A percentile compares a stretch with the other conserved stretches of the same genome.
These are phyloP conservation scores for Corydoras maculifer DNA, from an alignment of 2,113 vertebrate species.

Conservation along the genomic window DNA sequence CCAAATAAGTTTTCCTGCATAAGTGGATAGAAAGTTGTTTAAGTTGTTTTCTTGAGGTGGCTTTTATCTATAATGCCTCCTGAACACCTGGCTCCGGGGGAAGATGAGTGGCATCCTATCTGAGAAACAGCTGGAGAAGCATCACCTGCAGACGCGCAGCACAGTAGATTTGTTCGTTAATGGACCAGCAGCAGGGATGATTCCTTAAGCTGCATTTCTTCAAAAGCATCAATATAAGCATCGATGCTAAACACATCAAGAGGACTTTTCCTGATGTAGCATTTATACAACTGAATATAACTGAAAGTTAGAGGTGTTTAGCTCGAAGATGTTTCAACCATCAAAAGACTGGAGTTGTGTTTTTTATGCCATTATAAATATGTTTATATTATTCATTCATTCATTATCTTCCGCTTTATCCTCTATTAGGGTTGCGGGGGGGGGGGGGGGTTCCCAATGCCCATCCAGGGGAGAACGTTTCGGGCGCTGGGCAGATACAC, in stretches of 20 bases:
- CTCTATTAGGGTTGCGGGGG: too few species aligned
- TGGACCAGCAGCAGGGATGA: constrained; percentile 36
- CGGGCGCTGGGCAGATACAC: too few species aligned
- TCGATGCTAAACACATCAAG: constrained; percentile 23
- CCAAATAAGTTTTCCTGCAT: neutral
- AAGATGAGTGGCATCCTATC: constrained; percentile 6
- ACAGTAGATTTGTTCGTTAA: constrained; percentile 49
- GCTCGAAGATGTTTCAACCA: too few species aligned
- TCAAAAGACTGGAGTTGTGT: too few species aligned
- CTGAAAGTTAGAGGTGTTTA: too few species aligned
- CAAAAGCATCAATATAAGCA: constrained; percentile 6
- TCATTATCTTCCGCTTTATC: too few species aligned
- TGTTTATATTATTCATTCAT: too few species aligned
- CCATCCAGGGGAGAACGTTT: too few species aligned
- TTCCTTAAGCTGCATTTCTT: neutral
- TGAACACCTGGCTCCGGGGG: constrained; percentile 19
- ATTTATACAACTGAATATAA: neutral
- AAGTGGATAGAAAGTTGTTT: constrained; percentile 3
- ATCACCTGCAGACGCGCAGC: constrained; percentile 47
- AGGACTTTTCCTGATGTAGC: neutral
- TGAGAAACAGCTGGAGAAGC: constrained; percentile 43
- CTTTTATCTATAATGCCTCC: constrained; percentile 11
- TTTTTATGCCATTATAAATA: too few species aligned
- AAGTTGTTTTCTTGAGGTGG: constrained; percentile 3
- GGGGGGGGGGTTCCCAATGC: too few species aligned